phyloP scores from a whole-genome alignment of 2,888 invertebrate species.

The Villa cingulata region DNA sequence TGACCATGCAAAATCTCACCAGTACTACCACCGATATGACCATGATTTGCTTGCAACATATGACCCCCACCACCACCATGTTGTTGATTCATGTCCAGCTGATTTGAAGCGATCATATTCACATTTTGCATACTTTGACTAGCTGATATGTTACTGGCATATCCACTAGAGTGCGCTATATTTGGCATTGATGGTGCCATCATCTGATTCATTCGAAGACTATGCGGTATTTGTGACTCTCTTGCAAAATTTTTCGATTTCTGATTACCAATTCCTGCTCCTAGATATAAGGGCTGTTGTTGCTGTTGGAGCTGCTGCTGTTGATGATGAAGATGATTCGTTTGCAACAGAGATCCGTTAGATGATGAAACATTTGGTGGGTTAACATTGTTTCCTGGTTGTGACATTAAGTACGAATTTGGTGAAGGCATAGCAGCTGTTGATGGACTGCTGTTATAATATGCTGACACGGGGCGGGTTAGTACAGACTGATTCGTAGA shows the following conservation, averaged over 20 bases:
- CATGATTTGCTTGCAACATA: not conserved
- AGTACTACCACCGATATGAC: not conserved
- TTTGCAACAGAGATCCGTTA: constrained; percentile 20
- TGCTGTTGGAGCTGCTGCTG: constrained; percentile 18
- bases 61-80: not conserved
- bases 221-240: constrained; percentile 24
- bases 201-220: constrained; percentile 33
- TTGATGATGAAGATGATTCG: constrained; percentile 10
- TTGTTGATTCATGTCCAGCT: not conserved
- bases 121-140: constrained; percentile 38
- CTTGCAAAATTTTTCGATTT: constrained; percentile 24
- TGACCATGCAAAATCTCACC: not conserved
- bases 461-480: constrained; percentile 34
- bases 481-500: constrained; percentile 21
- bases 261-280: constrained; percentile 26
- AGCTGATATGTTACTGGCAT: constrained; percentile 24
- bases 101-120: constrained; percentile 19
- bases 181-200: constrained; percentile 38
- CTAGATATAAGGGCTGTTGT: constrained; percentile 21
- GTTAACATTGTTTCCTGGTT: constrained; percentile 19
- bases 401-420: constrained; percentile 16
- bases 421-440: constrained; percentile 24
- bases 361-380: constrained; percentile 26
- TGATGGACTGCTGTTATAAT: constrained; percentile 28
- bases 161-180: constrained; percentile 25